These are phyloP conservation scores for Sitophilus oryzae DNA, from an alignment of 1,140 invertebrate genomes.

Conservation along the genomic window DNA sequence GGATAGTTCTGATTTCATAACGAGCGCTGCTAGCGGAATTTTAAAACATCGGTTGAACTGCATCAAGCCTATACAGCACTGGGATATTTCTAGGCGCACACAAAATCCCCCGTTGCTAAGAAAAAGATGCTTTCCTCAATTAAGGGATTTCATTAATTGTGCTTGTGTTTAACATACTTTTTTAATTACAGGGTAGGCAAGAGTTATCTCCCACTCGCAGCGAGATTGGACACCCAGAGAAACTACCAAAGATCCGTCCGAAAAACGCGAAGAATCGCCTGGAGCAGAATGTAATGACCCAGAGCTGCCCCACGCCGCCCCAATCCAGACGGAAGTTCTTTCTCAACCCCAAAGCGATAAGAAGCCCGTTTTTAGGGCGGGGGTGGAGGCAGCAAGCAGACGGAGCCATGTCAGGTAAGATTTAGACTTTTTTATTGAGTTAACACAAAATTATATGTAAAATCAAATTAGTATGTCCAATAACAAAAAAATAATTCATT, in stretches of 20 bases:
- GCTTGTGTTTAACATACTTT: neutral
- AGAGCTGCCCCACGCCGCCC: conserved; percentile 72
- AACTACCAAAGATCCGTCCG: conserved; percentile 49
- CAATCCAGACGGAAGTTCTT: conserved; percentile 73
- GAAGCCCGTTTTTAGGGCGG: conserved; percentile 59
- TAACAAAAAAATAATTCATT: too few species aligned
- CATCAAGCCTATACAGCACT: too few species aligned
- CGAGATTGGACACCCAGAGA: conserved; percentile 40
- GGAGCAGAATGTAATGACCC: conserved; percentile 47
- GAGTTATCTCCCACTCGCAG: conserved; percentile 30
- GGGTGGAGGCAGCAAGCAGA: conserved; percentile 41
- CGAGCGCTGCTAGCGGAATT: too few species aligned
- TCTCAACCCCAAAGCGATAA: conserved; percentile 67
- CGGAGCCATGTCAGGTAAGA: conserved; percentile 62
- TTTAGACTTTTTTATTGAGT: neutral
- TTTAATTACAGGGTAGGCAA: conserved; percentile 30
- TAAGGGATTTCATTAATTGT: neutral
- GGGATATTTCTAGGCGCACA: too few species aligned
- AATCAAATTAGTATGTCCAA: too few species aligned
- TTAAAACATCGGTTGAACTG: too few species aligned
- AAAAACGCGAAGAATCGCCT: conserved; percentile 43
- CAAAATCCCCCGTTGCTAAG: too few species aligned
- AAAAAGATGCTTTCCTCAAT: too few species aligned
- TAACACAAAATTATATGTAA: too few species aligned
- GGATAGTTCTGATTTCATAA: too few species aligned